Percentiles rank a stretch among this genome's conserved stretches.
These are phyloP conservation scores for Latrodectus elegans DNA, from an alignment of 2,888 invertebrate genomes.

Conservation along the genomic window DNA sequence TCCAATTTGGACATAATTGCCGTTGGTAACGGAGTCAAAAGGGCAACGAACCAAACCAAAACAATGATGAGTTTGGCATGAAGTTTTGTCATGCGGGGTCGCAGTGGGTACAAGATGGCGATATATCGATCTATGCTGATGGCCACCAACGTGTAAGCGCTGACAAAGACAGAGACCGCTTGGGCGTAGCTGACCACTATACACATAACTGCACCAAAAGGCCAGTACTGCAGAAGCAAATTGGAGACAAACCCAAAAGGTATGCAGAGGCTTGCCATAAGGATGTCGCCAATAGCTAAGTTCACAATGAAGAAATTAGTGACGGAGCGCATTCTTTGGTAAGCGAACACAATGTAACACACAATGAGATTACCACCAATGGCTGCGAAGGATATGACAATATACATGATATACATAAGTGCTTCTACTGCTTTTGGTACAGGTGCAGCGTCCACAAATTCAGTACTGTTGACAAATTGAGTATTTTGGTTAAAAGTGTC, in stretches of 20 bases:
- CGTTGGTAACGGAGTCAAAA: conserved; percentile 87
- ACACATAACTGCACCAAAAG: conserved; percentile 88
- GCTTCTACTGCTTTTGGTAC: conserved; percentile 72
- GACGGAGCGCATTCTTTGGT: conserved; percentile 90
- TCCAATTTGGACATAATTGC: conserved; percentile 81
- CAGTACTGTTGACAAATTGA: neutral
- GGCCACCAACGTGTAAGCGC: conserved; percentile 91
- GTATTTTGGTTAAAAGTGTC: neutral
- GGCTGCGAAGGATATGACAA: conserved; percentile 75
- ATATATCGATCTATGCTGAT: conserved; percentile 94
- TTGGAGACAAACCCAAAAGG: conserved; percentile 91
- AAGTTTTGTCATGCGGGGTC: conserved; percentile 85
- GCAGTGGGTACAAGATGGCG: conserved; percentile 90
- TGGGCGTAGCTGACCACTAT: conserved; percentile 88
- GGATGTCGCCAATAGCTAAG: conserved; percentile 89
- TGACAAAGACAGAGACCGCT: conserved; percentile 74
- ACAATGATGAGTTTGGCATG: conserved; percentile 83
- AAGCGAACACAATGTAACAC: conserved; percentile 88
- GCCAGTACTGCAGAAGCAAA: conserved; percentile 87
- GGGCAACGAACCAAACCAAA: conserved; percentile 84
- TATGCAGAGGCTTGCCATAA: conserved; percentile 92
- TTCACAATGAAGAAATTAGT: conserved; percentile 92
- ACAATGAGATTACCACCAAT: conserved; percentile 79
- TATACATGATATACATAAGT: conserved; percentile 76
- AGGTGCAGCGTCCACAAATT: neutral